Conservation (phyloP, 2,797 vertebrate genomes). For the Pantherophis vulpinus region DNA sequence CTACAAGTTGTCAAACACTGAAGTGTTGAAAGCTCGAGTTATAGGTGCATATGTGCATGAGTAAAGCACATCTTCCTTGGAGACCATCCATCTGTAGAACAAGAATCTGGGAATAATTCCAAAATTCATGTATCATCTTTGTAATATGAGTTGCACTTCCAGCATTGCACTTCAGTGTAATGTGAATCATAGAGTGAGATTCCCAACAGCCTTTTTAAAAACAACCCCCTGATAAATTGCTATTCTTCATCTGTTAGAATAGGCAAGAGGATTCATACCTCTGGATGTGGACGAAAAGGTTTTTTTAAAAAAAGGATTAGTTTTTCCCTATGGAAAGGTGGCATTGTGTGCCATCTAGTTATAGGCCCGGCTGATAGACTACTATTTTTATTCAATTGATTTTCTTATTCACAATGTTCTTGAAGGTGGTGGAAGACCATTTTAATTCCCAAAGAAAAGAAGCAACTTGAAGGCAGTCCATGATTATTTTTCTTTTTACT, state of each 20-base stretch:
- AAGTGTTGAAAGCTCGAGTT: background rate
- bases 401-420: background rate
- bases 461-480: background rate
- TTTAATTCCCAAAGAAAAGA: background rate
- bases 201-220: background rate
- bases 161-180: background rate
- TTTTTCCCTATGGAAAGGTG: background rate
- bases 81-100: background rate
- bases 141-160: background rate
- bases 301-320: background rate
- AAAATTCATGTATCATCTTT: background rate
- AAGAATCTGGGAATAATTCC: constrained; percentile 12
- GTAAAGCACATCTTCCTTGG: background rate
- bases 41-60: background rate
- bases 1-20: background rate
- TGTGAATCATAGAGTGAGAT: background rate
- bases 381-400: background rate
- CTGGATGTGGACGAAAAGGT: background rate
- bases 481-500: background rate
- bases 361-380: background rate
- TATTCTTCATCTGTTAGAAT: constrained; percentile 17
- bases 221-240: background rate
- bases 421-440: background rate
- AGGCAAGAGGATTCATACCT: background rate
- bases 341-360: background rate